These are phyloP conservation scores for Elephantulus edwardii DNA, from an alignment of 2,113 vertebrate species.

Conservation along the genomic window DNA sequence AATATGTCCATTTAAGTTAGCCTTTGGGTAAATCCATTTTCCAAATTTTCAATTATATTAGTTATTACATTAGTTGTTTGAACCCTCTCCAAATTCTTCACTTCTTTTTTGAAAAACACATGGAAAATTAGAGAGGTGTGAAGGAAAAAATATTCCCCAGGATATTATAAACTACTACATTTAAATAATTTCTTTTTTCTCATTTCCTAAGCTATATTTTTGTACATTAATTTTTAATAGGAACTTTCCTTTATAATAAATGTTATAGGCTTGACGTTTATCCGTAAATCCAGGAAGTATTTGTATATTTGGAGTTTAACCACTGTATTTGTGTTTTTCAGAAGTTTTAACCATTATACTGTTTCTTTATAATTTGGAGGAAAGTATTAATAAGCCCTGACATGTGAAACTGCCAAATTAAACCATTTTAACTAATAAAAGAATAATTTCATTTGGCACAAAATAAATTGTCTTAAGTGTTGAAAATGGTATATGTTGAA, in stretches of 20 bases:
- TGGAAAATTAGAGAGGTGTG: conserved; percentile 62
- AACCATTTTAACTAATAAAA: conserved; percentile 6
- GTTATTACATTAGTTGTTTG: conserved; percentile 55
- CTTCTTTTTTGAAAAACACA: conserved; percentile 50
- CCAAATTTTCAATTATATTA: conserved; percentile 63
- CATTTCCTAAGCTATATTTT: conserved; percentile 61
- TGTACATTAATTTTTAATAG: conserved; percentile 56
- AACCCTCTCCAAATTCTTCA: conserved; percentile 66
- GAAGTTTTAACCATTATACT: neutral
- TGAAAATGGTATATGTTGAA: neutral
- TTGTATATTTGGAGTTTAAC: conserved; percentile 51
- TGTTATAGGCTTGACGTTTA: conserved; percentile 53
- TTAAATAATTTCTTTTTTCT: conserved; percentile 58
- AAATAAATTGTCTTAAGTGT: neutral
- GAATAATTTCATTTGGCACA: neutral
- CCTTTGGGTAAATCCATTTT: conserved; percentile 60
- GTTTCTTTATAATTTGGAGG: conserved; percentile 6
- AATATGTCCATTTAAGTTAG: conserved; percentile 45
- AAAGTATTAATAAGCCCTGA: conserved; percentile 54
- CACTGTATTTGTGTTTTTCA: neutral
- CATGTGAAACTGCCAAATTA: conserved; percentile 23
- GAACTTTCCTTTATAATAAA: conserved; percentile 60
- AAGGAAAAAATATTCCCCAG: conserved; percentile 57
- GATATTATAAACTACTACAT: conserved; percentile 60
- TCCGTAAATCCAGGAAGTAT: conserved; percentile 46